Evolutionary conservation across 2,888 invertebrate genomes (phyloP).

Genomic region (Macrosiphum euphorbiae): DNA sequence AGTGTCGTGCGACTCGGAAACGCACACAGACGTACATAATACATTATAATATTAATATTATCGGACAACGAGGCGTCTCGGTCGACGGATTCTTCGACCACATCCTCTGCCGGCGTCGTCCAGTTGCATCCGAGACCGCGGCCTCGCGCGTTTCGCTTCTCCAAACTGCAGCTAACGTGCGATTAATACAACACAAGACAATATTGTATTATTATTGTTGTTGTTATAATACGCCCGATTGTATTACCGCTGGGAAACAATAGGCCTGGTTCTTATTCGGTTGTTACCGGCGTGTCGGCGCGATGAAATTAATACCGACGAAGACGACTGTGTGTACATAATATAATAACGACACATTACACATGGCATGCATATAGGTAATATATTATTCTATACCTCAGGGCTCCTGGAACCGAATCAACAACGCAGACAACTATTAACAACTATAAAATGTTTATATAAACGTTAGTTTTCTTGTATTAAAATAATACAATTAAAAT

Average conservation of each 20-base stretch:
- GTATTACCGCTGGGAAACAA: conserved; percentile 40
- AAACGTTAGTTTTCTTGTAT: background rate
- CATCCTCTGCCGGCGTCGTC: conserved; percentile 19
- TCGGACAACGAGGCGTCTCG: conserved; percentile 24
- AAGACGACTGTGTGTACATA: background rate
- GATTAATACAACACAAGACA: background rate
- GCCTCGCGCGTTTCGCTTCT: conserved; percentile 1
- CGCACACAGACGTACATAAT: background rate
- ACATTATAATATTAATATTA: background rate
- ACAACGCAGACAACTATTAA: no score
- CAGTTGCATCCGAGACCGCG: background rate
- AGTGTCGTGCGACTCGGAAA: conserved; percentile 63
- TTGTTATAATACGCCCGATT: background rate
- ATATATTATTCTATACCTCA: background rate
- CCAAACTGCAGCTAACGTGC: background rate
- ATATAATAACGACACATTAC: background rate
- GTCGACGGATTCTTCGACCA: conserved; percentile 56
- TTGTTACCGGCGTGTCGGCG: background rate
- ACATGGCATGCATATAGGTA: background rate
- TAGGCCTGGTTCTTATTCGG: conserved; percentile 31
- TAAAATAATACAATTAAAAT: background rate
- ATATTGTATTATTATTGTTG: background rate
- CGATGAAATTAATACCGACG: conserved; percentile 30
- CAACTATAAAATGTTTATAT: no score
- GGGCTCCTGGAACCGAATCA: background rate